A percentile compares a stretch with the other conserved stretches of the same genome.
These are phyloP conservation scores for Nephila pilipes DNA, from an alignment of 1,140 invertebrate species.

Conservation along the genomic window DNA sequence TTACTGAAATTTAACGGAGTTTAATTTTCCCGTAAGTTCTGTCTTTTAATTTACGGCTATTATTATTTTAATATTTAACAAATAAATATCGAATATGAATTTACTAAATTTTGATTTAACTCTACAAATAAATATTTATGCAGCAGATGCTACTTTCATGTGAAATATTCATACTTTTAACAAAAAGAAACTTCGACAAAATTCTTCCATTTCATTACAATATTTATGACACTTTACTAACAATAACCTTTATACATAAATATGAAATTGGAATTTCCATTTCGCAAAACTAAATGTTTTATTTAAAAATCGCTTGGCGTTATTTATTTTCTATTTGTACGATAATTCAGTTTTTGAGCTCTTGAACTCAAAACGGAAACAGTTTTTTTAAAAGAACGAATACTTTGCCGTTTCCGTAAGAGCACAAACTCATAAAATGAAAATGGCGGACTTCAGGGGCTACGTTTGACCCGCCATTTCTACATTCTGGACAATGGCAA, in stretches of 20 bases:
- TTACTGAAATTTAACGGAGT: too few species aligned
- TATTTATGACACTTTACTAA: too few species aligned
- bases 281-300: not conserved
- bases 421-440: conserved; percentile 7
- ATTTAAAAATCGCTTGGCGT: not conserved
- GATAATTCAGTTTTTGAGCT: not conserved
- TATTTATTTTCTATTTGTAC: not conserved
- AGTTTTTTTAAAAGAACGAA: not conserved
- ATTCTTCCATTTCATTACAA: too few species aligned
- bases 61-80: too few species aligned
- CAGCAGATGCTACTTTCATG: too few species aligned
- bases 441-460: not conserved
- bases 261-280: not conserved
- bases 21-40: too few species aligned
- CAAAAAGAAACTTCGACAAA: too few species aligned
- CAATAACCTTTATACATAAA: not conserved
- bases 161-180: too few species aligned
- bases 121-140: too few species aligned
- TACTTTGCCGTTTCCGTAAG: not conserved
- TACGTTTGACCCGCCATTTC: conserved; percentile 27
- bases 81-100: too few species aligned
- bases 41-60: too few species aligned
- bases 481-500: conserved; percentile 35
- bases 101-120: too few species aligned
- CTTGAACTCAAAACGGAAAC: conserved; percentile 25